Evolutionary conservation across 2,113 vertebrate species (phyloP).

Genomic region (Tor tambroides): DNA sequence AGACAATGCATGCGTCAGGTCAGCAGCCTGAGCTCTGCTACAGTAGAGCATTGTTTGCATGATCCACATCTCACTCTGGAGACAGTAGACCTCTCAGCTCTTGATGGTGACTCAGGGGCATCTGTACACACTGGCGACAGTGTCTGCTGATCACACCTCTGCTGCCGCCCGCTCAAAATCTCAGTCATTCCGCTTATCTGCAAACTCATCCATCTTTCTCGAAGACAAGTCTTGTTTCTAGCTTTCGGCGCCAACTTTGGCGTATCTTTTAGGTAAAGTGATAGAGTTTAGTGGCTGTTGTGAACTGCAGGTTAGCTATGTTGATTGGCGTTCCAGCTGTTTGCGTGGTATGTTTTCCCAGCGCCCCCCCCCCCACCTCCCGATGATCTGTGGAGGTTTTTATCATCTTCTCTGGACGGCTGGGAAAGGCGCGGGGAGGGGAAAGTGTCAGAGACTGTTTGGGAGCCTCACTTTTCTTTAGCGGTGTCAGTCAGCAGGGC

Average conservation of each 20-base stretch:
- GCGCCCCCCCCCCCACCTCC: slow-evolving; percentile 30
- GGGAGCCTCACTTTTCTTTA: slow-evolving; percentile 35
- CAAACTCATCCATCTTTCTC: background rate
- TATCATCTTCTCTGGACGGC: slow-evolving; percentile 10
- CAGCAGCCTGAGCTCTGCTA: slow-evolving; percentile 63
- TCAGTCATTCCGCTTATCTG: background rate
- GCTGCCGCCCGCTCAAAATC: background rate
- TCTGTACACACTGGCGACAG: slow-evolving; percentile 3
- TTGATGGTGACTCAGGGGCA: slow-evolving; percentile 69
- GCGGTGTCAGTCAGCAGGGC: slow-evolving; percentile 49
- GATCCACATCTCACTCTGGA: slow-evolving; percentile 60
- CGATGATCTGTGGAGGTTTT: slow-evolving; percentile 25
- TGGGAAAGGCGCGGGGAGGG: slow-evolving; percentile 34
- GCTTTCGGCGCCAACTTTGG: background rate
- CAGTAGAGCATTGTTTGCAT: slow-evolving; percentile 70
- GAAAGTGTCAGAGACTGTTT: slow-evolving; percentile 39
- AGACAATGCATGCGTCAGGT: slow-evolving; percentile 68
- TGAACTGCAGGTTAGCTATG: background rate
- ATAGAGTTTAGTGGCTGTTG: background rate
- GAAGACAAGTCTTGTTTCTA: background rate
- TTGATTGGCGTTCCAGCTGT: background rate
- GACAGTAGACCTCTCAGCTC: slow-evolving; percentile 69
- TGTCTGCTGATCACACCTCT: slow-evolving; percentile 7
- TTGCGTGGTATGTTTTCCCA: slow-evolving; percentile 52
- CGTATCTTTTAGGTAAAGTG: background rate